phyloP scores from a whole-genome alignment of 2,113 vertebrate genomes.

The Corythornis cristatus region DNA sequence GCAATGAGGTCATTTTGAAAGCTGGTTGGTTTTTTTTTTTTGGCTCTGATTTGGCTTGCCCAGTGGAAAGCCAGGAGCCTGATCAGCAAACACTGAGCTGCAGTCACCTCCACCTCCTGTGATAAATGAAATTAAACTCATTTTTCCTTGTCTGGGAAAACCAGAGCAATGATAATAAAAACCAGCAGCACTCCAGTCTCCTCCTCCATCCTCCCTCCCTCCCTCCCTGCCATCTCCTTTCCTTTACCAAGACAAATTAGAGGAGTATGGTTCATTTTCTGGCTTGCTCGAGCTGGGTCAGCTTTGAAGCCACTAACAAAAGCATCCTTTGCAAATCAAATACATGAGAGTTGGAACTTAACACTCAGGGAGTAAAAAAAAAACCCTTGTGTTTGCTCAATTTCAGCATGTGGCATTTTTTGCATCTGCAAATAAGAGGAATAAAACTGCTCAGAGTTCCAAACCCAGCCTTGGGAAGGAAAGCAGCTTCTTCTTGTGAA shows the following conservation, averaged over 20 bases:
- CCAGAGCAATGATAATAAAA: neutral
- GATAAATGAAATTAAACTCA: neutral
- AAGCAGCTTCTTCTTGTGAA: neutral
- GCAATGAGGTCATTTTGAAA: conserved; percentile 20
- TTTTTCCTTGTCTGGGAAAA: neutral
- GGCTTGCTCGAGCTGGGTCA: neutral
- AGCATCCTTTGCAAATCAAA: neutral
- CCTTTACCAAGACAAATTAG: neutral
- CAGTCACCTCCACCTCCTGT: fast-evolving
- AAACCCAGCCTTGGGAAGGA: neutral
- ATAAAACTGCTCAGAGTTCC: neutral
- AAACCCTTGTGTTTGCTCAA: fast-evolving
- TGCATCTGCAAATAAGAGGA: neutral
- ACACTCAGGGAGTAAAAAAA: fast-evolving
- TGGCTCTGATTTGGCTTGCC: neutral
- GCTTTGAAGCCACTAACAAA: neutral
- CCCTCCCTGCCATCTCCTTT: fast-evolving
- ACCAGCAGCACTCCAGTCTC: neutral
- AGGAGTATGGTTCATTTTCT: neutral
- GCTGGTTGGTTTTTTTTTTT: neutral
- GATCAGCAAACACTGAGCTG: neutral
- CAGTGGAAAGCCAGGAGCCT: neutral
- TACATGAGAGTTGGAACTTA: neutral
- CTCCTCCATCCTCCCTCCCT: neutral
- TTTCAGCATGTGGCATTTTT: fast-evolving